A percentile compares a stretch with the other conserved stretches of the same genome.
Evolutionary conservation across 2,888 invertebrate genomes (phyloP).

Genomic region (Spialia ferax): DNA sequence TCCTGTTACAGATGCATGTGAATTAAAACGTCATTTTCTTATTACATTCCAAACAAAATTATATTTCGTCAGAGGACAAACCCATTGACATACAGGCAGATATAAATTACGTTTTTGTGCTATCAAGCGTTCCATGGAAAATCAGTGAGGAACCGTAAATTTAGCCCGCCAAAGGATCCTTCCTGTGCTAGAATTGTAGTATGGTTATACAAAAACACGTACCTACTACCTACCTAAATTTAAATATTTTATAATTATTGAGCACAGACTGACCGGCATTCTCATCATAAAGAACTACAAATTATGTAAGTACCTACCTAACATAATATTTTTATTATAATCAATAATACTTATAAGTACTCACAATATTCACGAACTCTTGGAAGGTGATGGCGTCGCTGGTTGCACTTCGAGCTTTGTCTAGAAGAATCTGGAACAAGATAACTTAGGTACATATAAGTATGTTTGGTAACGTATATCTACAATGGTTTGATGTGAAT

Average conservation of each 20-base stretch:
- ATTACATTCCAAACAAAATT: conserved; percentile 36
- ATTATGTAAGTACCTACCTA: no score
- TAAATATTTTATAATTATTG: no score
- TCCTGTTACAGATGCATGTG: conserved; percentile 21
- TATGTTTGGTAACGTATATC: no score
- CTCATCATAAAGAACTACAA: no score
- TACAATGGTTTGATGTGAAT: no score
- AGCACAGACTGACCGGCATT: no score
- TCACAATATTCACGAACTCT: conserved; percentile 98
- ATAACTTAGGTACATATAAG: no score
- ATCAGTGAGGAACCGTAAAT: conserved; percentile 11
- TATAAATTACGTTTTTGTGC: conserved; percentile 34
- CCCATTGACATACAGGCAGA: conserved; percentile 30
- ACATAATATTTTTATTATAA: no score
- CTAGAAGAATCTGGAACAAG: conserved; percentile 86
- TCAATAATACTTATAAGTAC: no score
- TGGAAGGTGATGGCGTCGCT: conserved; percentile 95
- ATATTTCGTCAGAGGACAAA: conserved; percentile 37
- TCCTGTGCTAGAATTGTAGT: not conserved
- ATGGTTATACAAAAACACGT: no score
- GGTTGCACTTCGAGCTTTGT: conserved; percentile 90
- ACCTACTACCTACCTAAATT: not conserved
- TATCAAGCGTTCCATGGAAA: conserved; percentile 6
- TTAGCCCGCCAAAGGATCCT: not conserved
- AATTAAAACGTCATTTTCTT: conserved; percentile 23